phyloP scores from a whole-genome alignment of 2,797 vertebrate genomes.

The Neostethus bicornis region DNA sequence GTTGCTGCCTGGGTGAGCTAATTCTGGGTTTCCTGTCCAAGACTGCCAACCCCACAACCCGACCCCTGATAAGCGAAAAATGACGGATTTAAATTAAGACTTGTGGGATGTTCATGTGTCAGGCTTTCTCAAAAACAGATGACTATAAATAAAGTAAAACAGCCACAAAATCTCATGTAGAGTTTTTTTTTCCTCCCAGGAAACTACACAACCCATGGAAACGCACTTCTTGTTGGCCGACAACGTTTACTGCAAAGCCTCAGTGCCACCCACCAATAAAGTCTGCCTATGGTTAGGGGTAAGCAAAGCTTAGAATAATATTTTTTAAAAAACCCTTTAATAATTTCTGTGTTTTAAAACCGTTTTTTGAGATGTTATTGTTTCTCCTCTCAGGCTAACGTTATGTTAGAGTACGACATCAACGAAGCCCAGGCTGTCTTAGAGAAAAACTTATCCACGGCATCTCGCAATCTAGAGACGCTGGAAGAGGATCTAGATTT shows the following conservation, averaged over 20 bases:
- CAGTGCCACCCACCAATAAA: constrained; percentile 95
- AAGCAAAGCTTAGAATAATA: constrained; percentile 60
- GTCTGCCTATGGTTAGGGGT: constrained; percentile 99
- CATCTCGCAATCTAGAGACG: constrained; percentile 92
- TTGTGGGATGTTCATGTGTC: no score
- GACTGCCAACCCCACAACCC: no score
- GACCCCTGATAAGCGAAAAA: no score
- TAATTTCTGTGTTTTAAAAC: no score
- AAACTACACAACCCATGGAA: constrained; percentile 90
- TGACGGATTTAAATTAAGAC: no score
- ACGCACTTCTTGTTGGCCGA: constrained; percentile 96
- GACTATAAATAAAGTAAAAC: not conserved
- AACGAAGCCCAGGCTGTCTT: constrained; percentile 94
- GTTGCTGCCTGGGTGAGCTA: no score
- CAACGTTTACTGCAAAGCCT: constrained; percentile 96
- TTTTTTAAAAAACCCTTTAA: no score
- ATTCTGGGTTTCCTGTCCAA: no score
- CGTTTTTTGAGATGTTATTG: no score
- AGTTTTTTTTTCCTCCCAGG: constrained; percentile 69
- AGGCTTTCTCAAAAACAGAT: no score
- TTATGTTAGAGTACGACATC: constrained; percentile 99
- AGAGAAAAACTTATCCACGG: constrained; percentile 95
- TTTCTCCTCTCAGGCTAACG: constrained; percentile 86
- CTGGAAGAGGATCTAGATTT: constrained; percentile 97
- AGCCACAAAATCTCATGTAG: not conserved